phyloP scores from a whole-genome alignment of 2,888 invertebrate genomes.

The Lypha dubia region DNA sequence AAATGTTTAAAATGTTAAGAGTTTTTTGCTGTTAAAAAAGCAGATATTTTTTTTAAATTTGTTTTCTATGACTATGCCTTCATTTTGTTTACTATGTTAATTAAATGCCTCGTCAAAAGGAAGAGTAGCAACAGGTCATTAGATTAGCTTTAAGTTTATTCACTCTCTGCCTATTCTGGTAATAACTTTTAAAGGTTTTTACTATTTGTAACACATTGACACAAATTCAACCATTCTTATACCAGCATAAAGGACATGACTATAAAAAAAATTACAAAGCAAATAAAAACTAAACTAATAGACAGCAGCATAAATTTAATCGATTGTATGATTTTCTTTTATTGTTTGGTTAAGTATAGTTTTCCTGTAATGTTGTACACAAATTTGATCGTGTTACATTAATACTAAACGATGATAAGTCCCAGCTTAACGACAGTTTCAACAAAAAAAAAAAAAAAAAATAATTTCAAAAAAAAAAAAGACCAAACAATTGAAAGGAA shows the following conservation, averaged over 20 bases:
- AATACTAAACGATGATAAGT: slow-evolving; percentile 64
- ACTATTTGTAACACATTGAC: too few species aligned
- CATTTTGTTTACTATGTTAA: too few species aligned
- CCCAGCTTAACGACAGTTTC: slow-evolving; percentile 57
- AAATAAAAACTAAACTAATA: slow-evolving; percentile 5
- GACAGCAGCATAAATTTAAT: slow-evolving; percentile 43
- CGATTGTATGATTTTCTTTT: slow-evolving; percentile 16
- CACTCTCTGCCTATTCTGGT: too few species aligned
- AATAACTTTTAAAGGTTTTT: too few species aligned
- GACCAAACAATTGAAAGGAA: neutral
- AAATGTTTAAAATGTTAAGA: slow-evolving; percentile 42
- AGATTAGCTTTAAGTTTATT: too few species aligned
- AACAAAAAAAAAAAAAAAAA: slow-evolving; percentile 64
- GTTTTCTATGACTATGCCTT: too few species aligned
- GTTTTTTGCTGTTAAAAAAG: slow-evolving; percentile 30
- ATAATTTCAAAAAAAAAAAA: slow-evolving; percentile 42
- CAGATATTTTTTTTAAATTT: too few species aligned
- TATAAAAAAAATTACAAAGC: too few species aligned
- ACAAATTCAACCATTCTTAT: too few species aligned
- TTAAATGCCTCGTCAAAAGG: too few species aligned
- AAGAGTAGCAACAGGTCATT: too few species aligned
- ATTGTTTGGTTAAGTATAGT: slow-evolving; percentile 14
- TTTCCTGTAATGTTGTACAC: neutral
- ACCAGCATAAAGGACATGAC: too few species aligned
- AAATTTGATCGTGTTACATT: slow-evolving; percentile 36